These are phyloP conservation scores for Drosophila littoralis DNA, from an alignment of 1,140 invertebrate species.

Conservation along the genomic window DNA sequence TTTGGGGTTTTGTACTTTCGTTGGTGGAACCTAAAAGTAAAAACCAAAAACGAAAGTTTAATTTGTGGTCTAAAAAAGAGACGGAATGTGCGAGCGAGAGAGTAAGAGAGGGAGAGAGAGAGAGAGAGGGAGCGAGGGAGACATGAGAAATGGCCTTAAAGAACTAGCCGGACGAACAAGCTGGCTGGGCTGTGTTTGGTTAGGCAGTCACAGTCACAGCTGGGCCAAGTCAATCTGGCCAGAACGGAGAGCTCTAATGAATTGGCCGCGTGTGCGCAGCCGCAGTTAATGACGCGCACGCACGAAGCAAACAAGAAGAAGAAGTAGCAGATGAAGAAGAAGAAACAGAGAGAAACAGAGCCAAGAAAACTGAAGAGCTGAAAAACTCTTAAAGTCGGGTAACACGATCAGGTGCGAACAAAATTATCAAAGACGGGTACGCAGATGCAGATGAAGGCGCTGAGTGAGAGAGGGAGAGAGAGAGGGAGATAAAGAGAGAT, in stretches of 20 bases:
- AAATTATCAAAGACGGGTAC: conserved; percentile 60
- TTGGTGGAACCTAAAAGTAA: conserved; percentile 57
- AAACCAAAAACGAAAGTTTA: conserved; percentile 76
- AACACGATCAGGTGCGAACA: conserved; percentile 82
- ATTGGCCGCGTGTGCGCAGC: conserved; percentile 56
- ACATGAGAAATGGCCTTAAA: conserved; percentile 37
- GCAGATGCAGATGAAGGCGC: conserved; percentile 42
- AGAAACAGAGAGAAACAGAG: background rate
- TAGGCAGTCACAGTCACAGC: conserved; percentile 17
- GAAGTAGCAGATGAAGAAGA: background rate
- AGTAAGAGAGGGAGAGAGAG: background rate
- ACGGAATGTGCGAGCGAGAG: background rate
- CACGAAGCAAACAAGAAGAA: conserved; percentile 24
- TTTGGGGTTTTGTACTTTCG: conserved; percentile 62
- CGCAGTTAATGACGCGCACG: conserved; percentile 75
- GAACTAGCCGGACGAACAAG: conserved; percentile 14
- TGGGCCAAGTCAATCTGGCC: conserved; percentile 19
- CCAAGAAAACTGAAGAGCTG: conserved; percentile 8
- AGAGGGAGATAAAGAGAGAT: conserved; percentile 15
- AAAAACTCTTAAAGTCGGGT: conserved; percentile 52
- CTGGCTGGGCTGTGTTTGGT: background rate
- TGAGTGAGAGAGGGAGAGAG: conserved; percentile 15
- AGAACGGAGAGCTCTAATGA: conserved; percentile 43
- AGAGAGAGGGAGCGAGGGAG: background rate
- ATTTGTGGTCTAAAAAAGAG: conserved; percentile 41